Conservation (phyloP, 2,113 vertebrate species). For the Salvelinus sp. region DNA sequence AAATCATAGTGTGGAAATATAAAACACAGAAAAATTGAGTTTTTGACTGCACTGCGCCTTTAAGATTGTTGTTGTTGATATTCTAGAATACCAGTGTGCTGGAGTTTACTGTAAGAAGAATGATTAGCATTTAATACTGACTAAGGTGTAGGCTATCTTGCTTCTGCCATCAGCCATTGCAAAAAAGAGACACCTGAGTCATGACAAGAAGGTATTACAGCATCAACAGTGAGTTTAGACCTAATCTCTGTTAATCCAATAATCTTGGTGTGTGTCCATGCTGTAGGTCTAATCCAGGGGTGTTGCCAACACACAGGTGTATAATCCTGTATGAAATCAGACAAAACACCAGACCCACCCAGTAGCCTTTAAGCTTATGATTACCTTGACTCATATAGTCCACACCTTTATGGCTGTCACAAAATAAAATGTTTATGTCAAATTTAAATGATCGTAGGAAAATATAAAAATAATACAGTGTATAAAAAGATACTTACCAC, state of each 20-base stretch:
- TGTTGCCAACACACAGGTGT: not conserved
- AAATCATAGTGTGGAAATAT: too few species aligned
- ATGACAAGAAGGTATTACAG: not conserved
- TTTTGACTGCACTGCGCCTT: too few species aligned
- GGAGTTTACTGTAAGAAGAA: too few species aligned
- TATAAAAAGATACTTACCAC: not conserved
- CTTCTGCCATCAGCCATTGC: too few species aligned
- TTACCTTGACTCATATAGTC: not conserved
- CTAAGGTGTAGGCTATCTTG: too few species aligned
- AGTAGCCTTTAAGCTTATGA: not conserved
- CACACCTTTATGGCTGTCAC: not conserved
- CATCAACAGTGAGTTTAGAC: slow-evolving; percentile 42
- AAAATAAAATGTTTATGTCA: not conserved
- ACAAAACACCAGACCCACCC: not conserved
- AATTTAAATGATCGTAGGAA: not conserved
- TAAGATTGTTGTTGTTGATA: too few species aligned
- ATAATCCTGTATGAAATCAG: slow-evolving; percentile 12
- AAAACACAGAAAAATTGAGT: too few species aligned
- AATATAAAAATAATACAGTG: not conserved
- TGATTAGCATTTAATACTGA: too few species aligned
- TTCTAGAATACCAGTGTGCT: too few species aligned
- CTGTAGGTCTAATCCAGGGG: not conserved
- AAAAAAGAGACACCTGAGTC: too few species aligned
- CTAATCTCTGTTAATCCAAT: slow-evolving; percentile 34
- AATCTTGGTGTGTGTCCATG: not conserved